A percentile compares a stretch with the other conserved stretches of the same genome.
Evolutionary conservation across 2,113 vertebrate species (phyloP).

Genomic region (Ammospiza nelsoni): DNA sequence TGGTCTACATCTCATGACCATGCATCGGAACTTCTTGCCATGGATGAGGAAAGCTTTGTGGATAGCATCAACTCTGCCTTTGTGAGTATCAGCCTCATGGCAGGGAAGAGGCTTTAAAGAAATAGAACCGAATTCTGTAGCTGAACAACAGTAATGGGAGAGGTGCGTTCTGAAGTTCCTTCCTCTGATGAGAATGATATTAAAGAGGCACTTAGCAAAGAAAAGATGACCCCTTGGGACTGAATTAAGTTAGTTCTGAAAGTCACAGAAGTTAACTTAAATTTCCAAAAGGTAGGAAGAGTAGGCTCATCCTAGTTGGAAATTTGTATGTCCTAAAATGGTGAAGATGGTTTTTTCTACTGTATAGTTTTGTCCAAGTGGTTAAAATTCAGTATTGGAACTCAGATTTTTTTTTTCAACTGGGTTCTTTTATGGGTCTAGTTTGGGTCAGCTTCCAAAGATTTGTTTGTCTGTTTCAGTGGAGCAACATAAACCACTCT

Average conservation of each 20-base stretch:
- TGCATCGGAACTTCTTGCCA: constrained; percentile 84
- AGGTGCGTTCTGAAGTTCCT: neutral
- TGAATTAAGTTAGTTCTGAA: neutral
- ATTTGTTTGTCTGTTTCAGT: constrained; percentile 73
- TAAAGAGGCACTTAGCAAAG: neutral
- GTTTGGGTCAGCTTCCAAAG: neutral
- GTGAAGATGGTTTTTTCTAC: neutral
- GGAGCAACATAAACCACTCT: constrained; percentile 93
- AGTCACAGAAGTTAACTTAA: neutral
- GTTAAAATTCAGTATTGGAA: neutral
- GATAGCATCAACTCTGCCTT: constrained; percentile 96
- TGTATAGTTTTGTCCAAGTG: neutral
- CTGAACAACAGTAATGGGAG: neutral
- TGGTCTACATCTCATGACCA: constrained; percentile 94
- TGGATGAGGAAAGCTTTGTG: constrained; percentile 93
- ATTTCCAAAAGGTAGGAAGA: neutral
- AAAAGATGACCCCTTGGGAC: neutral
- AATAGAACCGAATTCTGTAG: neutral
- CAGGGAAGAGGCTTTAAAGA: neutral
- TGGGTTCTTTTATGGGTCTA: neutral
- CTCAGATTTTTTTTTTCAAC: neutral
- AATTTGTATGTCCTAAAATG: neutral
- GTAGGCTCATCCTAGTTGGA: neutral
- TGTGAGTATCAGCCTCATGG: constrained; percentile 78
- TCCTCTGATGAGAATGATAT: neutral